Percentiles rank a stretch among this genome's conserved stretches.
phyloP scores from a whole-genome alignment of 2,888 invertebrate species.

The Chaitophorus viminalis region DNA sequence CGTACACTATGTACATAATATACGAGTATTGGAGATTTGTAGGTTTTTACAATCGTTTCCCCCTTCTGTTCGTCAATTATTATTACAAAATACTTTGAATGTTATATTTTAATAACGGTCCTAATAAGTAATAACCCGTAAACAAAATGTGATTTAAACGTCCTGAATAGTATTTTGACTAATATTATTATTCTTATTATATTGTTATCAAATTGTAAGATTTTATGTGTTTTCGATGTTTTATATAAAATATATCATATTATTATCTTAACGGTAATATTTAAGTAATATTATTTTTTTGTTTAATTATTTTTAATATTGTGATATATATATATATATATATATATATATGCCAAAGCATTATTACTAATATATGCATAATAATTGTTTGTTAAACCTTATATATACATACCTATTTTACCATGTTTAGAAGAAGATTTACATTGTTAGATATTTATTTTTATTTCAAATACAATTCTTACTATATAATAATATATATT shows the following conservation, averaged over 20 bases:
- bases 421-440: constrained; percentile 44
- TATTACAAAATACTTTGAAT: constrained; percentile 37
- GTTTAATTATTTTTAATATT: constrained; percentile 58
- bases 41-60: constrained; percentile 10
- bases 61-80: constrained; percentile 54
- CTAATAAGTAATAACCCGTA: constrained; percentile 10
- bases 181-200: constrained; percentile 51
- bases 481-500: neutral
- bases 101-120: constrained; percentile 34
- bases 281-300: constrained; percentile 54
- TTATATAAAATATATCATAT: constrained; percentile 45
- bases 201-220: constrained; percentile 51
- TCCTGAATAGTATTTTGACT: constrained; percentile 56
- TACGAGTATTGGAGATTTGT: neutral
- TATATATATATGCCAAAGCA: constrained; percentile 39
- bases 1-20: too few species aligned
- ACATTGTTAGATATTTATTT: constrained; percentile 37
- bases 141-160: constrained; percentile 58
- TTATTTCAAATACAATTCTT: constrained; percentile 32
- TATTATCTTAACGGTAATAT: constrained; percentile 20
- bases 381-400: constrained; percentile 39
- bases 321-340: too few species aligned
- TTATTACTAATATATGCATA: constrained; percentile 42
- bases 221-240: constrained; percentile 55
- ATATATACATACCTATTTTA: constrained; percentile 46